Percentiles rank a stretch among this genome's conserved stretches.
phyloP scores from a whole-genome alignment of 2,797 vertebrate species.

The Brachyrhaphis roseni region DNA sequence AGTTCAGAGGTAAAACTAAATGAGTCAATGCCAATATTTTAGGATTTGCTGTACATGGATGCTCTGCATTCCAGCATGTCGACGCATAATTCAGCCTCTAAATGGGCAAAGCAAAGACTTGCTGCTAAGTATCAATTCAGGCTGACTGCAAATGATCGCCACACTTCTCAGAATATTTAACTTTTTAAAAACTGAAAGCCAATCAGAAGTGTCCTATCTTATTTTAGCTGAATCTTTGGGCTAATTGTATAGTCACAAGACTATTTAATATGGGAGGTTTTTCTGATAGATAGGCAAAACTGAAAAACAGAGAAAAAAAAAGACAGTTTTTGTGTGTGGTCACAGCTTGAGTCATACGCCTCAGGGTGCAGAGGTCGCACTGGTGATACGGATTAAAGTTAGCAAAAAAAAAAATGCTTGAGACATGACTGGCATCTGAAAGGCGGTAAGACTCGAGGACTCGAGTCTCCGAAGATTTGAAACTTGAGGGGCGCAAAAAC shows the following conservation, averaged over 20 bases:
- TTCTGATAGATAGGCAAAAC: not conserved
- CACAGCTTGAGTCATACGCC: not conserved
- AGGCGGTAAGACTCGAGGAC: constrained; percentile 7
- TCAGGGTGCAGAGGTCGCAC: constrained; percentile 1
- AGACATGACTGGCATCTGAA: not conserved
- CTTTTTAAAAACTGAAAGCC: not conserved
- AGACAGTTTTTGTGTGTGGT: not conserved
- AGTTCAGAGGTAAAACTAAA: not conserved
- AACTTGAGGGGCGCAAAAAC: constrained; percentile 18
- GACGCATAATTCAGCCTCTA: not conserved
- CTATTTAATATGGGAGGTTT: not conserved
- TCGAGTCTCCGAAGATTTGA: constrained; percentile 5
- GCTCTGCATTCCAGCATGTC: not conserved
- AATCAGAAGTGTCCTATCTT: not conserved
- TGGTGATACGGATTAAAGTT: not conserved
- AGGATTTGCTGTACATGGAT: not conserved
- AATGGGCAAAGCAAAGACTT: not conserved
- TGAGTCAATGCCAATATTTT: not conserved
- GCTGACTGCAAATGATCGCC: not conserved
- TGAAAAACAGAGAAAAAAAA: not conserved
- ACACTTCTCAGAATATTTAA: not conserved
- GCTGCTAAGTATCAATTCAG: not conserved
- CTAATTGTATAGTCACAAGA: not conserved
- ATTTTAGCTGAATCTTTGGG: not conserved
- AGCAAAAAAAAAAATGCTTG: constrained; percentile 2